Percentiles rank a stretch among this genome's conserved stretches.
Conservation (phyloP, 2,888 invertebrate genomes). For the Tenthredo mesomela region DNA sequence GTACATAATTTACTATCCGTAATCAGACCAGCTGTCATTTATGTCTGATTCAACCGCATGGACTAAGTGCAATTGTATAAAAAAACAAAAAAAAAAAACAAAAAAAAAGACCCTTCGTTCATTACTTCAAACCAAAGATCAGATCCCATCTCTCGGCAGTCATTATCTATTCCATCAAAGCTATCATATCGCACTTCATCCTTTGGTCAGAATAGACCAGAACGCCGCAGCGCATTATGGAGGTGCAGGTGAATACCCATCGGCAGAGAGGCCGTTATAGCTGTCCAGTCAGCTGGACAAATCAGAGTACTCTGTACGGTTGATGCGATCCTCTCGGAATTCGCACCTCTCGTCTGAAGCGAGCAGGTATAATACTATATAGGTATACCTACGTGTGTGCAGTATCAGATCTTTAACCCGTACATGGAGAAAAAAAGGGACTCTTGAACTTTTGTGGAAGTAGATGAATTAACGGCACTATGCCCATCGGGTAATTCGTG, state of each 20-base stretch:
- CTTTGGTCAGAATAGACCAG: conserved; percentile 22
- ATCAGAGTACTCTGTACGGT: conserved; percentile 69
- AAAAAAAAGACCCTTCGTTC: neutral
- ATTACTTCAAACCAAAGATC: neutral
- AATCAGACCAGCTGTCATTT: neutral
- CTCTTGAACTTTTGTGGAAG: neutral
- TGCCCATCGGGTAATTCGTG: conserved; percentile 21
- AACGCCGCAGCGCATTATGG: conserved; percentile 11
- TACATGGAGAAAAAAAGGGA: conserved; percentile 59
- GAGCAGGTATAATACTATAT: no score
- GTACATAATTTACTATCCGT: neutral
- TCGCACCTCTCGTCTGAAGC: conserved; percentile 56
- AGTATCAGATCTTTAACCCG: neutral
- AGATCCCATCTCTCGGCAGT: neutral
- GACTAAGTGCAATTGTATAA: neutral
- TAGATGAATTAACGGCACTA: neutral
- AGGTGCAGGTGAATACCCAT: conserved; percentile 43
- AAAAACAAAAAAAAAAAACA: no score
- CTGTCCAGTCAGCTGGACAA: conserved; percentile 70
- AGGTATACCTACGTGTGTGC: conserved; percentile 56
- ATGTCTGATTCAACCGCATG: neutral
- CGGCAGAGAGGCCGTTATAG: conserved; percentile 35
- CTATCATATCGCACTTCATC: conserved; percentile 23
- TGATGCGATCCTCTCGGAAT: conserved; percentile 26
- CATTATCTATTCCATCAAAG: conserved; percentile 12